phyloP scores from a whole-genome alignment of 2,888 invertebrate species.

The Loripinus fragilis region DNA sequence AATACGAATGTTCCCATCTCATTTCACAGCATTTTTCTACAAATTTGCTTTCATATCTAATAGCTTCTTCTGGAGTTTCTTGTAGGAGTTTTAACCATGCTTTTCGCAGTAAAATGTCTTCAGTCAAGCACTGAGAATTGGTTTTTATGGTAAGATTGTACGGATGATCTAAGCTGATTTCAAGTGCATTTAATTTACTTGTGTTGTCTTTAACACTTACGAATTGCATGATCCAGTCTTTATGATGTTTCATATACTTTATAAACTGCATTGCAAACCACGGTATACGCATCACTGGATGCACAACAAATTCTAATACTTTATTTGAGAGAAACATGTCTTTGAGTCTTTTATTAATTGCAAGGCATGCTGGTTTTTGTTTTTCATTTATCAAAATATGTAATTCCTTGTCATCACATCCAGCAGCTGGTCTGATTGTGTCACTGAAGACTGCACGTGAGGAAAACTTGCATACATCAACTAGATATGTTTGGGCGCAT shows the following conservation, averaged over 20 bases:
- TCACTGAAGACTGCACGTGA: neutral
- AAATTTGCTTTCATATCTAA: neutral
- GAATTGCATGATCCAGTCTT: neutral
- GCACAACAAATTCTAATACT: neutral
- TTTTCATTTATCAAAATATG: neutral
- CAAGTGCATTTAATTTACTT: neutral
- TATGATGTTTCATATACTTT: neutral
- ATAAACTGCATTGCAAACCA: slow-evolving; percentile 9
- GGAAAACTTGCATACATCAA: neutral
- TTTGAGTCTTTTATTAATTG: neutral
- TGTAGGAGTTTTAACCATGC: neutral
- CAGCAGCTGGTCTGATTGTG: neutral
- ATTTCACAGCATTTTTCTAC: slow-evolving; percentile 1
- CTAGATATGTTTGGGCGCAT: neutral
- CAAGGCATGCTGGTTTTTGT: neutral
- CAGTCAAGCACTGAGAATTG: neutral
- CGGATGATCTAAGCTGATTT: neutral
- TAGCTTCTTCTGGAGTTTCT: neutral
- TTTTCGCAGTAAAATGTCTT: neutral
- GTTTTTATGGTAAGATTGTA: neutral
- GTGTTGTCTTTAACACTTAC: neutral
- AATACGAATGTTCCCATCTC: neutral
- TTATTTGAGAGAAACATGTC: neutral
- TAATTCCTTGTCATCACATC: neutral
- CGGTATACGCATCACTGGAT: neutral